phyloP scores from a whole-genome alignment of 2,888 invertebrate genomes.

The Tuberolachnus salignus region DNA sequence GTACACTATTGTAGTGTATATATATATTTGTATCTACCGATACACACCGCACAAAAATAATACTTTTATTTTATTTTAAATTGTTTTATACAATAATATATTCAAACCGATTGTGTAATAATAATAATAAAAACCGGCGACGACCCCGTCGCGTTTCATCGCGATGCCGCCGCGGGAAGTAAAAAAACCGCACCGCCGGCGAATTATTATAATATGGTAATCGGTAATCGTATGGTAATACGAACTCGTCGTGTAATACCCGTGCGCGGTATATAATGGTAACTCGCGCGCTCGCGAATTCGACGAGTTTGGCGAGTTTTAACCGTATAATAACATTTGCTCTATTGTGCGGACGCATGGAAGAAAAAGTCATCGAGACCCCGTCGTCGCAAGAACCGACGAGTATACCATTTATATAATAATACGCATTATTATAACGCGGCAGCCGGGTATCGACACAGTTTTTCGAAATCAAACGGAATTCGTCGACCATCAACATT shows the following conservation, averaged over 20 bases:
- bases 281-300: neutral
- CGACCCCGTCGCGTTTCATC: slow-evolving; percentile 24
- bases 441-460: no score
- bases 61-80: no score
- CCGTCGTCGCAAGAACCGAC: no score
- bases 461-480: no score
- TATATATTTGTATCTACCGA: no score
- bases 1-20: no score
- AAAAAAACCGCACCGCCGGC: neutral
- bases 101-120: slow-evolving; percentile 50
- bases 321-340: no score
- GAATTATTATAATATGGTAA: slow-evolving; percentile 28
- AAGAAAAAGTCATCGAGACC: no score
- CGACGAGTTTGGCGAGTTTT: neutral
- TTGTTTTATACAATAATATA: neutral
- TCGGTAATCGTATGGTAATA: neutral
- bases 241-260: neutral
- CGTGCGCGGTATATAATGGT: neutral
- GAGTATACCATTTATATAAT: no score
- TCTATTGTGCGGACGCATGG: no score
- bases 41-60: neutral
- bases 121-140: neutral
- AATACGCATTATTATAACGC: no score
- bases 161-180: slow-evolving; percentile 38
- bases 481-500: no score